Evolutionary conservation across 2,113 vertebrate species (phyloP), one percentile per base, ranked within the genome.

Genomic region (Rhynchopsitta pachyrhyncha): DNA sequence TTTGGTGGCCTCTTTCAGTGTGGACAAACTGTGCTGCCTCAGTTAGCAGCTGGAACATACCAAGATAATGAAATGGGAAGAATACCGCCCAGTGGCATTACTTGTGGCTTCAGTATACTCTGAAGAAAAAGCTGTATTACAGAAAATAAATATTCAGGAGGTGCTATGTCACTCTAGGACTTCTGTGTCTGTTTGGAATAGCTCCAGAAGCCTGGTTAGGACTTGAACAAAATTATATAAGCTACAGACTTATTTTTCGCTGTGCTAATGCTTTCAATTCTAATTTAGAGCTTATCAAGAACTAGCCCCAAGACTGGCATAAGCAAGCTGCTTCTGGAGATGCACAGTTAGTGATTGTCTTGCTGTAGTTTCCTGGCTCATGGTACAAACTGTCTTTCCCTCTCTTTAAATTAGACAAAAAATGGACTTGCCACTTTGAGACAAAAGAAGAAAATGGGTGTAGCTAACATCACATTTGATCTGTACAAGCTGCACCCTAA

Each of bases 381-480:
- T 24, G 12, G 25, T 73, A 63, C 49, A 62, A 94, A 79, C 41
- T 64, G 0, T 77, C 7, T 74, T 47, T 74, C 46, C 33, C 6
- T 64, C 52, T 78, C n/a, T 63, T 74, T 31, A 28, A 68, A 81
- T 31, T 47, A 98, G 98, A 86, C 92, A 24, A 95, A 59, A 82
- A 97, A 86, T 63, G 87, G 78, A 46, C 11, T 86, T 7, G 41
- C 85, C 0, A 13, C 92, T 70, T 27, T 85, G 69, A 96, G 68
- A 68, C 97, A 82, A 44, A 93, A 97, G 9, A 98, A 97, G 95
- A 98, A 96, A 93, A 98, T 96, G 11, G 98, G 98, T 47, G 98
- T 99, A n/a, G 98, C 98, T 31, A 98, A 98, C 53, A 90, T 99
- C 93, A 98, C 97, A 23, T 98, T 99, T 44, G 98, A 99, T 91